Evolutionary conservation across 2,888 invertebrate species (phyloP).

Genomic region (Tinea semifulvella): DNA sequence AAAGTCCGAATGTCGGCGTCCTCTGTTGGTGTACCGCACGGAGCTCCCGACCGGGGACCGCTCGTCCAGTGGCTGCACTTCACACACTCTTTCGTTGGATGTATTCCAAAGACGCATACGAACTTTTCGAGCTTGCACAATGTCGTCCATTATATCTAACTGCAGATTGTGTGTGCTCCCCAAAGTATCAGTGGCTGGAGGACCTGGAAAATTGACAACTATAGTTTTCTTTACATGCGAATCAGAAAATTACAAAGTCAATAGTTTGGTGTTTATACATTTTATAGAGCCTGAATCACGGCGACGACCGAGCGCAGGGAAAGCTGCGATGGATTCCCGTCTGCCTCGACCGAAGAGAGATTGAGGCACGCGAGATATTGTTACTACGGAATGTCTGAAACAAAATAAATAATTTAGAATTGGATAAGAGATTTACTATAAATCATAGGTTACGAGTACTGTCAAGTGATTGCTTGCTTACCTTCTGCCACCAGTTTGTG

Average conservation of each 20-base stretch:
- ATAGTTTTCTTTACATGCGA: background rate
- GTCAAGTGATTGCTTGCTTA: conserved; percentile 24
- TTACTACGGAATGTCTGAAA: conserved; percentile 83
- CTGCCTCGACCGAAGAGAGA: conserved; percentile 80
- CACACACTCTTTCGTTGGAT: conserved; percentile 81
- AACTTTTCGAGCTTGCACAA: conserved; percentile 82
- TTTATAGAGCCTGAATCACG: conserved; percentile 49
- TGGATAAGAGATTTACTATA: background rate
- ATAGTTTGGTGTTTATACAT: too few species aligned
- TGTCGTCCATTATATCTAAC: conserved; percentile 89
- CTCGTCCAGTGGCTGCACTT: conserved; percentile 82
- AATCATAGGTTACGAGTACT: background rate
- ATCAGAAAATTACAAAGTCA: too few species aligned
- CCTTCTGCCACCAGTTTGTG: conserved; percentile 77
- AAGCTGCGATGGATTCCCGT: conserved; percentile 84
- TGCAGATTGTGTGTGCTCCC: conserved; percentile 86
- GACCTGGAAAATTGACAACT: conserved; percentile 45
- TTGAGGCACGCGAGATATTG: conserved; percentile 83
- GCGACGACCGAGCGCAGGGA: conserved; percentile 66
- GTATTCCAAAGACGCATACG: conserved; percentile 88
- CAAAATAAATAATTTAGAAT: conserved; percentile 16
- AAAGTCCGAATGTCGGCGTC: conserved; percentile 78
- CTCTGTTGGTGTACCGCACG: conserved; percentile 70
- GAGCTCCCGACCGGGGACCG: conserved; percentile 57
- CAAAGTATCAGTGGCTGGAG: conserved; percentile 74